phyloP scores from a whole-genome alignment of 2,888 invertebrate species.

The Craniophora ligustri region DNA sequence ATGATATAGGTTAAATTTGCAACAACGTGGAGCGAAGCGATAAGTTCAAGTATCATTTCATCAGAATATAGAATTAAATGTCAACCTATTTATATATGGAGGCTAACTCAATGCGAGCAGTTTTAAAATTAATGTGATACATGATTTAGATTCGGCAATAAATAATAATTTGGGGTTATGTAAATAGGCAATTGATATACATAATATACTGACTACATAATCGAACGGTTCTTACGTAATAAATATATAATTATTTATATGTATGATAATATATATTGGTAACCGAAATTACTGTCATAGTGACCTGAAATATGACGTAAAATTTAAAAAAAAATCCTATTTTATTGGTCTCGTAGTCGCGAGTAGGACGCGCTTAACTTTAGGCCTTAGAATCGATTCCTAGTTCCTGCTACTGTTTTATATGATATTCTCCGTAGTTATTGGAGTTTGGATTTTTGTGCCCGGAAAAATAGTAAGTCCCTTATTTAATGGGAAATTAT shows the following conservation, averaged over 20 bases:
- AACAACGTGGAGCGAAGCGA: constrained; percentile 36
- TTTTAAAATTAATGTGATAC: constrained; percentile 31
- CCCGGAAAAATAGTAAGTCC: too few relatives aligned
- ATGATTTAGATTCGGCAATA: constrained; percentile 38
- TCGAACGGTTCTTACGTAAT: constrained; percentile 21
- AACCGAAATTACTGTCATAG: too few relatives aligned
- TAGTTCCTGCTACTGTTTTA: too few relatives aligned
- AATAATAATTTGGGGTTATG: constrained; percentile 45
- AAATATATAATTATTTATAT: constrained; percentile 32
- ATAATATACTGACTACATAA: constrained; percentile 22
- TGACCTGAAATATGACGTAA: too few relatives aligned
- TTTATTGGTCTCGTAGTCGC: too few relatives aligned
- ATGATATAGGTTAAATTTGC: constrained; percentile 53
- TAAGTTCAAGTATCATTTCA: constrained; percentile 58
- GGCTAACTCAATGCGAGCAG: constrained; percentile 4
- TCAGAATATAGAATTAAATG: constrained; percentile 53
- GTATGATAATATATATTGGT: neutral
- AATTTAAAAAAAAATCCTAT: too few relatives aligned
- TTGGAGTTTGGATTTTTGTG: too few relatives aligned
- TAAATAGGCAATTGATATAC: constrained; percentile 42
- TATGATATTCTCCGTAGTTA: too few relatives aligned
- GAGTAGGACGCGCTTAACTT: too few relatives aligned
- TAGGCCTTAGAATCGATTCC: too few relatives aligned
- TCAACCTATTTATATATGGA: constrained; percentile 37
- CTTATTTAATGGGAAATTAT: too few relatives aligned